Conservation (phyloP, 2,113 vertebrate genomes). For the Amphiprion percula region DNA sequence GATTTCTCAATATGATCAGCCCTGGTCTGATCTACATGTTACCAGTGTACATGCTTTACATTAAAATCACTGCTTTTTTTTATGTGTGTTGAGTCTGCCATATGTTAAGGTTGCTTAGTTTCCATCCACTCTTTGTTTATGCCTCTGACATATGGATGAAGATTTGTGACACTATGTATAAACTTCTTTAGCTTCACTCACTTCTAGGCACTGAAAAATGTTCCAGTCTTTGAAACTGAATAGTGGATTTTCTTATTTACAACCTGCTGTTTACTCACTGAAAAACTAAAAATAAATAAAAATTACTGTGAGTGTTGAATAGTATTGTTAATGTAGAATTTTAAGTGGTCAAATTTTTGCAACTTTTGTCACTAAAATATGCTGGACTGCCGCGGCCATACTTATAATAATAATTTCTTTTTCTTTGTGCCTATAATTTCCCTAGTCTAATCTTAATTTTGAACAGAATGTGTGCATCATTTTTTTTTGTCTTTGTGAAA, state of each 20-base stretch:
- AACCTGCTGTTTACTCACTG: background rate
- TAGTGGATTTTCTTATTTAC: background rate
- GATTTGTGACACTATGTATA: constrained; percentile 9
- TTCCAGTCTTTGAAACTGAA: no score
- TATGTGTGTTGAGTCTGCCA: background rate
- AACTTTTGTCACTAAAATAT: no score
- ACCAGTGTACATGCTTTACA: background rate
- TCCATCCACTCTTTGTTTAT: background rate
- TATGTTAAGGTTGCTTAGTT: background rate
- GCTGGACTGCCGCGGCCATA: no score
- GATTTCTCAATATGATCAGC: background rate
- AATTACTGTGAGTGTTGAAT: background rate
- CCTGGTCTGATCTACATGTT: background rate
- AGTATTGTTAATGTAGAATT: background rate
- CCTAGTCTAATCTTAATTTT: background rate
- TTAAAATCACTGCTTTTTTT: background rate
- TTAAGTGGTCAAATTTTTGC: no score
- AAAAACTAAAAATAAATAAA: background rate
- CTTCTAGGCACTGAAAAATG: constrained; percentile 27
- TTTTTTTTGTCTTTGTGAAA: background rate
- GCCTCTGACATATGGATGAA: background rate
- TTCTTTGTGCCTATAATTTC: background rate
- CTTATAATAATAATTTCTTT: background rate
- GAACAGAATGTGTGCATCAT: background rate
- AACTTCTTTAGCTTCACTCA: constrained; percentile 1